These are phyloP conservation scores for Chiloscyllium punctatum DNA, from an alignment of 2,797 vertebrate genomes.

Conservation along the genomic window DNA sequence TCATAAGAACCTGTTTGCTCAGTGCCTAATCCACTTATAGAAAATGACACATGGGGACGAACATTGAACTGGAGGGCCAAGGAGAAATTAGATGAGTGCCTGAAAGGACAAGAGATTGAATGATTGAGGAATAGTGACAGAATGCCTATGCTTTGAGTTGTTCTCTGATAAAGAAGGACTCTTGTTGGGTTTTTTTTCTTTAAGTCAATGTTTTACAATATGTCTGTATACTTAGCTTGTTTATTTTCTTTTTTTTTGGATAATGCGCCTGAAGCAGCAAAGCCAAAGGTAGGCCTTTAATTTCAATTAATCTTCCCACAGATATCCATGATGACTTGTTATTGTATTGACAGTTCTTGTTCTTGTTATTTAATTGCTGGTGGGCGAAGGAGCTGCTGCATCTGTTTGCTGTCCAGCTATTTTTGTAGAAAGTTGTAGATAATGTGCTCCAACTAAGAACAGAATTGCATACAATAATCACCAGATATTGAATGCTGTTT, in stretches of 20 bases:
- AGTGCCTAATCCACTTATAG: not conserved
- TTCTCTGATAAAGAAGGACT: not conserved
- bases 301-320: not conserved
- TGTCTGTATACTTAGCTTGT: not conserved
- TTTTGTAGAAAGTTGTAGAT: not conserved
- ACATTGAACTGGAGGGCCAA: not conserved
- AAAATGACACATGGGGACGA: not conserved
- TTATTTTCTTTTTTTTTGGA: not conserved
- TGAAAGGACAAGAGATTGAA: not conserved
- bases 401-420: not conserved
- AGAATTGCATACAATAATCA: too few species aligned
- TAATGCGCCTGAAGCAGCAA: not conserved
- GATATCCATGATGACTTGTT: not conserved
- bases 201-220: not conserved
- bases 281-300: slow-evolving; percentile 18
- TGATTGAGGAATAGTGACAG: not conserved
- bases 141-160: not conserved
- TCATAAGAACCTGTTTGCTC: not conserved
- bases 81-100: not conserved
- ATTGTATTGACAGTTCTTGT: not conserved
- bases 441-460: not conserved
- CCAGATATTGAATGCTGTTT: too few species aligned
- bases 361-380: not conserved
- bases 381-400: not conserved
- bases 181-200: not conserved